Evolutionary conservation across 2,888 invertebrate genomes (phyloP).

Genomic region (Acrobasis suavella): DNA sequence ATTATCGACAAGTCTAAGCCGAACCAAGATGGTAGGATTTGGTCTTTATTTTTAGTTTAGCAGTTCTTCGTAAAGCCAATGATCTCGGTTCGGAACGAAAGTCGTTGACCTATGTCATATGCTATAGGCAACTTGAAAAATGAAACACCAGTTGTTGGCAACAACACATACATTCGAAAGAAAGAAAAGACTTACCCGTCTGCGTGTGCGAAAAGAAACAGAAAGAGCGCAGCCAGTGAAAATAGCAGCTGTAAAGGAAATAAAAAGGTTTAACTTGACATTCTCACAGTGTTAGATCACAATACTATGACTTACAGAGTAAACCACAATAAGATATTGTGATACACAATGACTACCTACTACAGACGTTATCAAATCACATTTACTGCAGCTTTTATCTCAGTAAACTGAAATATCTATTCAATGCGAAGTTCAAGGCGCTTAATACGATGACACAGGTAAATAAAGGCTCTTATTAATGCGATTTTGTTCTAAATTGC

Average conservation of each 20-base stretch:
- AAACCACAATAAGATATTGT: background rate
- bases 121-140: no score
- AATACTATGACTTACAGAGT: background rate
- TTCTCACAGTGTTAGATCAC: background rate
- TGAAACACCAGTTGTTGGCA: no score
- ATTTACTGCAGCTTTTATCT: background rate
- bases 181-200: constrained; percentile 52
- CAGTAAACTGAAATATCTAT: background rate
- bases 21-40: no score
- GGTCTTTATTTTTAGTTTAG: no score
- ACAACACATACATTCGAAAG: no score
- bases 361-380: background rate
- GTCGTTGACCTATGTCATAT: no score
- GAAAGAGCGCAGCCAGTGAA: constrained; percentile 46
- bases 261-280: background rate
- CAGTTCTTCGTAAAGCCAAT: no score
- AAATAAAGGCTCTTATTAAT: no score
- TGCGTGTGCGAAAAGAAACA: constrained; percentile 40
- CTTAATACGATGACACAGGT: background rate
- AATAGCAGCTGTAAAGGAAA: constrained; percentile 56
- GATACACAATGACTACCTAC: background rate
- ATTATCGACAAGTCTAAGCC: no score
- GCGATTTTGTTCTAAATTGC: no score
- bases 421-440: background rate
- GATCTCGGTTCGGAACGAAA: no score